Conservation (phyloP, 2,113 vertebrate genomes). For the Tursiops truncatus region DNA sequence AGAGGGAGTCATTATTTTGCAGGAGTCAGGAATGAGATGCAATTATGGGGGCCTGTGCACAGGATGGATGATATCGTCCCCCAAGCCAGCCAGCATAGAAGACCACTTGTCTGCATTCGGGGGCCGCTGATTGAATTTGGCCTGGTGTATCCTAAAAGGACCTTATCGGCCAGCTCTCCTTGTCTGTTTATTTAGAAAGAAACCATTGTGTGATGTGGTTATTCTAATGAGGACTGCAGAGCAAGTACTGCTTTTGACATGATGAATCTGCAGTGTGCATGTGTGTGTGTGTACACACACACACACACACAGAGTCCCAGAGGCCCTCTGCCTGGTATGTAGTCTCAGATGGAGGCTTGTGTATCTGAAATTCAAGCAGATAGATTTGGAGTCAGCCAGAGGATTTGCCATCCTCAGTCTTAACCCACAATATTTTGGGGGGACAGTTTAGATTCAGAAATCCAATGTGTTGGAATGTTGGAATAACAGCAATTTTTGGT, state of each 20-base stretch:
- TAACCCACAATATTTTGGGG: slow-evolving; percentile 81
- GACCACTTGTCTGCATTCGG: slow-evolving; percentile 83
- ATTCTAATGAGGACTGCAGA: slow-evolving; percentile 87
- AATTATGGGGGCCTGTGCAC: slow-evolving; percentile 87
- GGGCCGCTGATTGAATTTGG: slow-evolving; percentile 83
- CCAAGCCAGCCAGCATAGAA: slow-evolving; percentile 83
- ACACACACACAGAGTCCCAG: not conserved
- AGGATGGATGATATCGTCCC: slow-evolving; percentile 86
- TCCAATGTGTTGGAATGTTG: slow-evolving; percentile 69
- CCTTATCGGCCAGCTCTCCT: slow-evolving; percentile 84
- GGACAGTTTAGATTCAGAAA: slow-evolving; percentile 78
- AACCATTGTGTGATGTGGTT: slow-evolving; percentile 90
- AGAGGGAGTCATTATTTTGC: slow-evolving; percentile 84
- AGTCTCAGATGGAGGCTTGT: not conserved
- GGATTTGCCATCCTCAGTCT: slow-evolving; percentile 79
- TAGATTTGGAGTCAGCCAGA: slow-evolving; percentile 74
- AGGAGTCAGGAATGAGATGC: slow-evolving; percentile 87
- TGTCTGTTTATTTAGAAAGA: slow-evolving; percentile 95
- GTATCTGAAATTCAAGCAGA: slow-evolving; percentile 80
- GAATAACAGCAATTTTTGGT: slow-evolving; percentile 76
- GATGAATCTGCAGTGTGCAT: slow-evolving; percentile 85
- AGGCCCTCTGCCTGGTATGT: not conserved
- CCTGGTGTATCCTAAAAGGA: slow-evolving; percentile 77
- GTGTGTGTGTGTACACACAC: slow-evolving; percentile 74
- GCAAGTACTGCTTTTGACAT: slow-evolving; percentile 83